Evolutionary conservation across 2,888 invertebrate genomes (phyloP).

Genomic region (Agrotis clavis): DNA sequence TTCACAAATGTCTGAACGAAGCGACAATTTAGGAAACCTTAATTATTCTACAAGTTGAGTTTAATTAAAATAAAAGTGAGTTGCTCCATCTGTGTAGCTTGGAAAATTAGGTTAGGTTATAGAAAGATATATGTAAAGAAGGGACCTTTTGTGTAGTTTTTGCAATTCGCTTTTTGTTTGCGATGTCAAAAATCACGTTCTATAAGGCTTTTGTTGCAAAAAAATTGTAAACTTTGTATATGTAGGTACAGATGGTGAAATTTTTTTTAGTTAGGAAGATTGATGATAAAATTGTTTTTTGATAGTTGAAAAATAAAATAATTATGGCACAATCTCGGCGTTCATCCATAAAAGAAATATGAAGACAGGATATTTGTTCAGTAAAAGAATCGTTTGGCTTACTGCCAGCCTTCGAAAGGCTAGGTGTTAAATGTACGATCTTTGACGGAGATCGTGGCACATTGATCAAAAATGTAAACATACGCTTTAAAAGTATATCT

Average conservation of each 20-base stretch:
- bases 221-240: conserved; percentile 22
- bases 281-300: background rate
- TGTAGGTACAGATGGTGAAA: background rate
- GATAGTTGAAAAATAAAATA: conserved; percentile 1
- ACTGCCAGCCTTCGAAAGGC: conserved; percentile 30
- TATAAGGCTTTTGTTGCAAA: conserved; percentile 36
- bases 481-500: background rate
- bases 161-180: conserved; percentile 54
- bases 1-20: conserved; percentile 8
- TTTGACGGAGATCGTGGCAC: background rate
- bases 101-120: conserved; percentile 56
- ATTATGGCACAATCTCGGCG: conserved; percentile 2
- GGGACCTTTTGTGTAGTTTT: conserved; percentile 77
- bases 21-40: conserved; percentile 2
- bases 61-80: conserved; percentile 28
- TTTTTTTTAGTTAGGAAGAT: conserved; percentile 1
- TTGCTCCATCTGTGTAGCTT: conserved; percentile 23
- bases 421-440: conserved; percentile 17
- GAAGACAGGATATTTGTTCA: conserved; percentile 27
- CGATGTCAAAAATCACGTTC: conserved; percentile 32
- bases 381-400: conserved; percentile 36
- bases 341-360: conserved; percentile 33
- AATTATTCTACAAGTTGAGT: conserved; percentile 15
- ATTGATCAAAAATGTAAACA: conserved; percentile 24
- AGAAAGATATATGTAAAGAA: conserved; percentile 76